These are phyloP conservation scores for Aethes cnicana DNA, from an alignment of 2,888 invertebrate species.

Conservation along the genomic window DNA sequence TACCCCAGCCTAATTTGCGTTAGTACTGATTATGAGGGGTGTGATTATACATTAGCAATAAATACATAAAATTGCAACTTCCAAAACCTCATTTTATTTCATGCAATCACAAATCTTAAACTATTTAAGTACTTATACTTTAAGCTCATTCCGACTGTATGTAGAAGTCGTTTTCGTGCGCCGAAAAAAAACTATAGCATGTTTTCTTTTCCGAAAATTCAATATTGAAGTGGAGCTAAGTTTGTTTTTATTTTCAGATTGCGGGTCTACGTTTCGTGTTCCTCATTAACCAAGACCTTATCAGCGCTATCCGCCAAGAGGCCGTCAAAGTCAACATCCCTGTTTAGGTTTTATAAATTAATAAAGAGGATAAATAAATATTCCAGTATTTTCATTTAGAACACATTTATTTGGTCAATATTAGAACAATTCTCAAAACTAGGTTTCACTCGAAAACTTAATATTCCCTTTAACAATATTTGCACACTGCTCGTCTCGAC, in stretches of 20 bases:
- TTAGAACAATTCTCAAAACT: constrained; percentile 71
- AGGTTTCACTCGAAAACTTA: constrained; percentile 74
- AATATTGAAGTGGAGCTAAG: constrained; percentile 26
- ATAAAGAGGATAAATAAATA: constrained; percentile 40
- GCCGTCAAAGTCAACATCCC: constrained; percentile 89
- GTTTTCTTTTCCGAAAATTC: no score
- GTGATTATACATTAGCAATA: no score
- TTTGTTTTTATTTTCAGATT: constrained; percentile 84
- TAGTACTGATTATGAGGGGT: no score
- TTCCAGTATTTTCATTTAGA: constrained; percentile 61
- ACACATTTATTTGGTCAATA: constrained; percentile 82
- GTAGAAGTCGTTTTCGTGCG: no score
- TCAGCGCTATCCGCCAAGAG: constrained; percentile 94
- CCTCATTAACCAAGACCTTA: constrained; percentile 94
- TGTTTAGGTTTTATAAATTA: constrained; percentile 51
- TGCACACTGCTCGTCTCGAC: constrained; percentile 45
- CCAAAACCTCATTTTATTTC: no score
- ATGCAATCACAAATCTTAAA: no score
- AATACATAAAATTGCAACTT: no score
- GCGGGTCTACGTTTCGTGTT: constrained; percentile 96
- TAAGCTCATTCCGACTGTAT: no score
- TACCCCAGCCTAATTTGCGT: no score
- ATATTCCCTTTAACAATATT: constrained; percentile 53
- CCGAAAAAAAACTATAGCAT: no score
- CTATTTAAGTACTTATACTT: no score